Conservation (phyloP, 2,797 vertebrate genomes). For the Bufotes viridis region DNA sequence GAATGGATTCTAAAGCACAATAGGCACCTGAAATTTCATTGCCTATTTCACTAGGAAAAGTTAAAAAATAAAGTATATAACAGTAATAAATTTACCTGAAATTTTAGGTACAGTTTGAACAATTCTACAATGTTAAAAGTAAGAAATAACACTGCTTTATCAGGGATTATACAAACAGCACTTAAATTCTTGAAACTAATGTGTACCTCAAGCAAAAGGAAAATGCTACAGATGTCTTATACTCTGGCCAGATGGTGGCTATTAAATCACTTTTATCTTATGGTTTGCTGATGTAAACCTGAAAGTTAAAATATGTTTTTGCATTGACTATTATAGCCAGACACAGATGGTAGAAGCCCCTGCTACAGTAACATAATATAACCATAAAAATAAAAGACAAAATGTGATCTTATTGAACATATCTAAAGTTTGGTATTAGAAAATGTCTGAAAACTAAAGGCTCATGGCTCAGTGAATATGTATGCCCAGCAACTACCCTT, state of each 20-base stretch:
- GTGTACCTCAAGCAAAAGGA: conserved; percentile 74
- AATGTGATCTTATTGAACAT: conserved; percentile 41
- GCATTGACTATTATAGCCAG: conserved; percentile 73
- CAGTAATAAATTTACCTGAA: no score
- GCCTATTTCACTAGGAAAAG: no score
- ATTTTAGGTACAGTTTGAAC: background rate
- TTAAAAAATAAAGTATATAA: no score
- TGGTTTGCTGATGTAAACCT: conserved; percentile 82
- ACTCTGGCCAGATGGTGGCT: conserved; percentile 77
- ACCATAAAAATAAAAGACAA: conserved; percentile 75
- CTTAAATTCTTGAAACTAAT: conserved; percentile 67
- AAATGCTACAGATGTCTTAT: conserved; percentile 76
- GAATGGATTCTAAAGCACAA: no score
- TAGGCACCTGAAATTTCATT: no score
- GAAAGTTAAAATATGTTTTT: conserved; percentile 79
- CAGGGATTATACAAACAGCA: conserved; percentile 40
- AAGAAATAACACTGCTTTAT: conserved; percentile 31
- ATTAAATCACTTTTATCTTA: conserved; percentile 86
- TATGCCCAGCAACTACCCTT: background rate
- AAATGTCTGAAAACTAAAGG: conserved; percentile 25
- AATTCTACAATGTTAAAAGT: conserved; percentile 30
- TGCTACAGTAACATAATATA: conserved; percentile 79
- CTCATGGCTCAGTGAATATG: background rate
- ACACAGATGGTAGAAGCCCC: conserved; percentile 80
- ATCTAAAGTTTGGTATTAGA: conserved; percentile 6